Evolutionary conservation across 2,888 invertebrate species (phyloP).

Genomic region (Phengaris alcon): DNA sequence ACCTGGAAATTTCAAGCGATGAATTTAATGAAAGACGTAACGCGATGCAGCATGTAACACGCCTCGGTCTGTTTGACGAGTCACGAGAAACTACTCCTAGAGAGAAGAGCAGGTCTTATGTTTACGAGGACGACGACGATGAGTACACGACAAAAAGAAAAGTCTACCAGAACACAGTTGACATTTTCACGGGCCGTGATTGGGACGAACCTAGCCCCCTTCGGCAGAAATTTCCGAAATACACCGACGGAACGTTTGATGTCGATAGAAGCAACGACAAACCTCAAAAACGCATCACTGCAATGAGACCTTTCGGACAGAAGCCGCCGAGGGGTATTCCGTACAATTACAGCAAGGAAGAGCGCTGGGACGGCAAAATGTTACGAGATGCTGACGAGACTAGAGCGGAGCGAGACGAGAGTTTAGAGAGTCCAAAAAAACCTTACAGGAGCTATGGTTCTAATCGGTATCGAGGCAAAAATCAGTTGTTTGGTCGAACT

Average conservation of each 20-base stretch:
- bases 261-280: neutral
- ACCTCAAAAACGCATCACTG: neutral
- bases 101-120: neutral
- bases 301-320: neutral
- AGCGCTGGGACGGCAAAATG: neutral
- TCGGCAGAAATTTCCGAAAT: neutral
- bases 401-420: too few species aligned
- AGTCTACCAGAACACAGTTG: neutral
- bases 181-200: neutral
- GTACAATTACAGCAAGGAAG: neutral
- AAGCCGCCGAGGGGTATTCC: neutral
- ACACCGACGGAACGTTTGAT: neutral
- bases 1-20: neutral
- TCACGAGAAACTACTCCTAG: neutral
- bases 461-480: neutral
- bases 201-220: neutral
- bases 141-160: neutral
- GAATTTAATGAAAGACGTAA: neutral
- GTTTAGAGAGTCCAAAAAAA: neutral
- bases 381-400: neutral
- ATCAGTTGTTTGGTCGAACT: constrained; percentile 32
- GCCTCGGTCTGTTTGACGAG: neutral
- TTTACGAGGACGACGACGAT: neutral
- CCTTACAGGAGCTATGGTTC: neutral
- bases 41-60: neutral